A percentile compares a stretch with the other conserved stretches of the same genome.
phyloP scores from a whole-genome alignment of 2,113 vertebrate species.

The Rhinogobius similis region DNA sequence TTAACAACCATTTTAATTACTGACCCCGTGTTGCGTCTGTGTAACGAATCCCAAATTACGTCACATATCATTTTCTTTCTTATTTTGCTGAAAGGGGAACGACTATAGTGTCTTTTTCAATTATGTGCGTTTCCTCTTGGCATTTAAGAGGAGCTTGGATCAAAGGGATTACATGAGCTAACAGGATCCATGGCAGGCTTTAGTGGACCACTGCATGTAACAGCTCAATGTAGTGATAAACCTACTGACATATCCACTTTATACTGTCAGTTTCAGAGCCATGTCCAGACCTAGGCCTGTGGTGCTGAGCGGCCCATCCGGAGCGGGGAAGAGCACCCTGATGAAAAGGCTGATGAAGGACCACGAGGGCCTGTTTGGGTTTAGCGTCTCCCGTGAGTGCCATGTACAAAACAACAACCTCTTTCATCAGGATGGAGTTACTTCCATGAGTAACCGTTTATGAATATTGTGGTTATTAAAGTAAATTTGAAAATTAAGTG shows the following conservation, averaged over 20 bases:
- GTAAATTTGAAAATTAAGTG: too few species aligned
- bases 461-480: too few species aligned
- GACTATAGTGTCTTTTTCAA: slow-evolving; percentile 3
- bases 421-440: slow-evolving; percentile 9
- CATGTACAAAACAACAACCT: neutral
- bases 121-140: slow-evolving; percentile 6
- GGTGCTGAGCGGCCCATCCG: slow-evolving; percentile 93
- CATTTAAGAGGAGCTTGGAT: slow-evolving; percentile 46
- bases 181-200: slow-evolving; percentile 23
- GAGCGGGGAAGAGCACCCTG: slow-evolving; percentile 96
- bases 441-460: too few species aligned
- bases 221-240: neutral
- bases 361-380: slow-evolving; percentile 87
- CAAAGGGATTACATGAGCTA: slow-evolving; percentile 56
- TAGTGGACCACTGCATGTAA: neutral
- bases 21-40: slow-evolving; percentile 35
- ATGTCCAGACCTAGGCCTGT: slow-evolving; percentile 94
- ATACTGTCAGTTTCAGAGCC: slow-evolving; percentile 41
- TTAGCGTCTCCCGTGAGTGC: slow-evolving; percentile 95
- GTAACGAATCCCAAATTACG: slow-evolving; percentile 31
- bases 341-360: slow-evolving; percentile 90
- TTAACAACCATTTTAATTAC: slow-evolving; percentile 49
- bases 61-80: slow-evolving; percentile 24
- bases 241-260: neutral
- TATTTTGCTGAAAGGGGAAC: slow-evolving; percentile 20